phyloP scores from a whole-genome alignment of 2,888 invertebrate species.

The Conops quadrifasciatus region DNA sequence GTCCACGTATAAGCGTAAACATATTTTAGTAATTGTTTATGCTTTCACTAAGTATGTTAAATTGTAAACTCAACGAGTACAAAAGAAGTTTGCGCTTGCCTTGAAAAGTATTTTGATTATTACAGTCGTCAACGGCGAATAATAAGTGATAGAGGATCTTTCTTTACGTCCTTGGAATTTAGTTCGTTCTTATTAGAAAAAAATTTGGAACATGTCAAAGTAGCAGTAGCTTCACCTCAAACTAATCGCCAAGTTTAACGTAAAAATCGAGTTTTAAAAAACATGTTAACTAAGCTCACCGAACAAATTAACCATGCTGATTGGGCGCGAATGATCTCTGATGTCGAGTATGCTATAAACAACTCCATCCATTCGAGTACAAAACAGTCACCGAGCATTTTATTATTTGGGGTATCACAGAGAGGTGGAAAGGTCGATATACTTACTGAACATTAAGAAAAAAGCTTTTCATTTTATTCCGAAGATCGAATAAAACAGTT shows the following conservation, averaged over 20 bases:
- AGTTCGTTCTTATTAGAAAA: not conserved
- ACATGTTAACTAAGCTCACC: slow-evolving; percentile 22
- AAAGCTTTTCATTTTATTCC: too few species aligned
- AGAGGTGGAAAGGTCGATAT: not conserved
- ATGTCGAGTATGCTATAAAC: slow-evolving; percentile 23
- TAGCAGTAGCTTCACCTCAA: slow-evolving; percentile 24
- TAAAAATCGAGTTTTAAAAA: slow-evolving; percentile 26
- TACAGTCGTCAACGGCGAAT: slow-evolving; percentile 32
- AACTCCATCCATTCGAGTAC: slow-evolving; percentile 2
- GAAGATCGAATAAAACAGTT: too few species aligned
- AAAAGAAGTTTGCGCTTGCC: not conserved
- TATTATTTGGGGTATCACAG: not conserved
- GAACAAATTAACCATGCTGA: slow-evolving; percentile 23
- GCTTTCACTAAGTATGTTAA: not conserved
- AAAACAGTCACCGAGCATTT: not conserved
- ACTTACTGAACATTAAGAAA: not conserved
- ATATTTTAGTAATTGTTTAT: slow-evolving; percentile 8
- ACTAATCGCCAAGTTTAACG: slow-evolving; percentile 31
- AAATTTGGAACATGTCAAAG: slow-evolving; percentile 26
- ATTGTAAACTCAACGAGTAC: not conserved
- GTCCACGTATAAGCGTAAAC: slow-evolving; percentile 4
- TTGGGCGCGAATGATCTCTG: not conserved
- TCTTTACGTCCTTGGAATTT: slow-evolving; percentile 34
- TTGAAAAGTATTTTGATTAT: slow-evolving; percentile 21
- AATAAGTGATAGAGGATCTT: slow-evolving; percentile 27